Percentiles rank a stretch among this genome's conserved stretches.
These are phyloP conservation scores for Marcusenius ussheri DNA, from an alignment of 2,113 vertebrate genomes.

Conservation along the genomic window DNA sequence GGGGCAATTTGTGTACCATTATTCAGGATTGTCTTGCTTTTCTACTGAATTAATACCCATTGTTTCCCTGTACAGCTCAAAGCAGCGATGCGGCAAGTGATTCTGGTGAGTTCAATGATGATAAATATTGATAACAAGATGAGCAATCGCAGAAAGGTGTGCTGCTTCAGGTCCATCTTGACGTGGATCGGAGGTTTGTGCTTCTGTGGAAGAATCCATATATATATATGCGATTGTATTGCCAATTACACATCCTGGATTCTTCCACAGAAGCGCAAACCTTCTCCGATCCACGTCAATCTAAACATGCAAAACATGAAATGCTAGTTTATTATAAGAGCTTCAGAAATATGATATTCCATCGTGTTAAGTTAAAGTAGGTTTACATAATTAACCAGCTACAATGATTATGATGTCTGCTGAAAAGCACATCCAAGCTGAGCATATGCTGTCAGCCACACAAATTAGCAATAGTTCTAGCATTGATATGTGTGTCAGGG, in stretches of 20 bases:
- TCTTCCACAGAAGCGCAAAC: no score
- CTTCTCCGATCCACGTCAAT: no score
- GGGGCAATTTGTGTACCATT: not conserved
- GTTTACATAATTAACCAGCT: not conserved
- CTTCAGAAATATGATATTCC: not conserved
- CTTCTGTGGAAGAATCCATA: no score
- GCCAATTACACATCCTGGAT: no score
- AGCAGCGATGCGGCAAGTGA: not conserved
- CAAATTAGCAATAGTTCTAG: not conserved
- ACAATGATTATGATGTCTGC: not conserved
- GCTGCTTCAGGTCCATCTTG: no score
- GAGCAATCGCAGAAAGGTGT: not conserved
- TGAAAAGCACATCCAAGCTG: not conserved
- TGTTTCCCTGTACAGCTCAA: not conserved
- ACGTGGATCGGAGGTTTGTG: no score
- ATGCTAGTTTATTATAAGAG: not conserved
- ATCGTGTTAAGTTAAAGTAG: not conserved
- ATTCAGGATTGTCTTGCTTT: not conserved
- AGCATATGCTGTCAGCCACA: not conserved
- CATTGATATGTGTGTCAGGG: not conserved
- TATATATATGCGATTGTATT: no score
- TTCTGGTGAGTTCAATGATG: not conserved
- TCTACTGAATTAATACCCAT: not conserved
- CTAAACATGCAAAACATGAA: not conserved
- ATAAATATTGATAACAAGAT: not conserved